Evolutionary conservation across 1,140 invertebrate genomes (phyloP).

Genomic region (Scaptomyza hsui): DNA sequence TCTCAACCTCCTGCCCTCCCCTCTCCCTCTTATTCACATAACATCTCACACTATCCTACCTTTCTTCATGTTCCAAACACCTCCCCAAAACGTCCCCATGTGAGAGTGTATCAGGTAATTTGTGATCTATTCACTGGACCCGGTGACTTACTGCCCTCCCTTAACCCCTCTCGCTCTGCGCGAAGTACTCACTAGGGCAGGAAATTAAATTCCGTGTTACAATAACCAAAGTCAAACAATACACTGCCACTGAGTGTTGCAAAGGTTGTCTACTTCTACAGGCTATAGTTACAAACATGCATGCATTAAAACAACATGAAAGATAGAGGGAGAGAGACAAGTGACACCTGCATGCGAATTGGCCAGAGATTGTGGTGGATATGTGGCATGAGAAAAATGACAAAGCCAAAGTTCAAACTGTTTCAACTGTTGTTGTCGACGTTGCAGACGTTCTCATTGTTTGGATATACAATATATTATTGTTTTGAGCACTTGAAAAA

Average conservation of each 20-base stretch:
- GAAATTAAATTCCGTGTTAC: constrained; percentile 69
- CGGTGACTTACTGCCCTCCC: constrained; percentile 3
- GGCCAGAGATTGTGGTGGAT: constrained; percentile 1
- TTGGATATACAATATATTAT: background rate
- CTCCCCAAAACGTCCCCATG: too few species aligned
- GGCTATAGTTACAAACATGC: background rate
- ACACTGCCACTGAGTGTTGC: background rate
- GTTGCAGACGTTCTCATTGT: constrained; percentile 2
- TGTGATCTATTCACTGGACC: constrained; percentile 20
- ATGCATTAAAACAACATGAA: background rate
- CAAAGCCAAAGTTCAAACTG: constrained; percentile 40
- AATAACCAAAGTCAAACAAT: constrained; percentile 34
- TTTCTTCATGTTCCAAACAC: too few species aligned
- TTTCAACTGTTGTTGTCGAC: background rate
- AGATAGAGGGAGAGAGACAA: background rate
- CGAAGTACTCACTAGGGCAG: constrained; percentile 38
- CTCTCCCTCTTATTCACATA: too few species aligned
- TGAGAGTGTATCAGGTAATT: background rate
- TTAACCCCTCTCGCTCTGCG: background rate
- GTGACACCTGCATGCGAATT: constrained; percentile 23
- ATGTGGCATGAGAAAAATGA: constrained; percentile 16
- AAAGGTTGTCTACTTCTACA: constrained; percentile 7
- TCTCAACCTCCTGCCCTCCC: background rate
- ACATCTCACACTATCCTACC: background rate
- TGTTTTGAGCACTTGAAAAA: constrained; percentile 37